Evolutionary conservation across 30 jellyfish, hydroid and myxozoan genomes (phyloP).

Genomic region (Sanderia malayensis): DNA sequence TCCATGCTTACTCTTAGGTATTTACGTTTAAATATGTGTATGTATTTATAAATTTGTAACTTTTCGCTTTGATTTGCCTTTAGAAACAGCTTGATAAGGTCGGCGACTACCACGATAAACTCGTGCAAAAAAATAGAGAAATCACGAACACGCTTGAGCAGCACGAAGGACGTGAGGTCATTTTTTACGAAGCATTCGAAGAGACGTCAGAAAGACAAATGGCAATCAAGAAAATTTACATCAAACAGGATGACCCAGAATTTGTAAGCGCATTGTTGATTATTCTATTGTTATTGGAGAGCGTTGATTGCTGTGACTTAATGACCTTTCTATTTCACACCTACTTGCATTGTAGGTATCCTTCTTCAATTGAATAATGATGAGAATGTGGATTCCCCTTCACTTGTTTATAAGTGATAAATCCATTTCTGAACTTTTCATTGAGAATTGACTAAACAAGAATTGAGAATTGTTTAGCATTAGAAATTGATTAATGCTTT

Average conservation of each 20-base stretch:
- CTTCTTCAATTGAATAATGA: too few species aligned
- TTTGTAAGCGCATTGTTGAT: conserved; percentile 39
- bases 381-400: conserved; percentile 49
- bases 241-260: conserved; percentile 36
- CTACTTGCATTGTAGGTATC: too few species aligned
- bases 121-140: conserved; percentile 70
- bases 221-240: conserved; percentile 22
- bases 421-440: conserved; percentile 42
- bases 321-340: too few species aligned
- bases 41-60: background rate
- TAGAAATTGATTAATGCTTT: background rate
- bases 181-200: conserved; percentile 70
- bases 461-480: too few species aligned
- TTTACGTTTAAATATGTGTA: background rate
- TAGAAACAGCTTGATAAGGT: conserved; percentile 65
- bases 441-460: too few species aligned
- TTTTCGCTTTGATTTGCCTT: background rate
- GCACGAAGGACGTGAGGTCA: conserved; percentile 61
- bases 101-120: conserved; percentile 59
- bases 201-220: conserved; percentile 41
- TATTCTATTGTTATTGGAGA: too few species aligned
- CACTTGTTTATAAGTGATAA: conserved; percentile 32
- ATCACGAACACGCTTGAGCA: conserved; percentile 52
- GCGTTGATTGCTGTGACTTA: too few species aligned
- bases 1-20: too few species aligned